Evolutionary conservation across 1,140 invertebrate genomes (phyloP), one percentile per base, ranked within the genome.

Genomic region (Papilio xuthus): DNA sequence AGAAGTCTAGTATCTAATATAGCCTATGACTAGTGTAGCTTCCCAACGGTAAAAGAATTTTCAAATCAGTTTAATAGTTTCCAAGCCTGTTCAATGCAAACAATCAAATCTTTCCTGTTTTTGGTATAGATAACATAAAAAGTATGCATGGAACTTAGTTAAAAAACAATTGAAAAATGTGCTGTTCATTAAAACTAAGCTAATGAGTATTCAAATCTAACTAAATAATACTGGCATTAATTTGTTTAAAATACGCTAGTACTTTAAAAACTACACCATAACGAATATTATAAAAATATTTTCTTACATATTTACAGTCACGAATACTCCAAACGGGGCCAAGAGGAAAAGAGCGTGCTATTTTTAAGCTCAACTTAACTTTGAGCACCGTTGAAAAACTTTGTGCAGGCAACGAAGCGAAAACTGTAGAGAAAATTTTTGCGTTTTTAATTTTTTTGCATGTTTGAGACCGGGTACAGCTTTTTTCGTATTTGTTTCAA

Each of bases 261-360:
- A 53, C 18, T 53, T 60, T 26, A 26, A 23, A 26, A 13, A 26
- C 20, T 4, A 60, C 13, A 60, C n/a, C 2, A n/a, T 60, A 60
- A 60, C 10, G 12, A 37, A 37, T 1, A 60, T 3, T 60, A 26
- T 2, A 60, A 26, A 6, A 26, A 60, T 60, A 60, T 60, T 26
- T 60, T 12, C 20, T 60, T 60, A 12, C 50, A 7, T 60, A 67
- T 67, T 67, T 67, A 67, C 60, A 67, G 50, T 53, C 12, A 18
- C 23, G 26, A 67, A 67, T 67, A 67, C 26, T 67, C 26, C 23
- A 32, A 67, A 67, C 23, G 26, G 26, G 60, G 60, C 60, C 23
- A 67, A 67, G 60, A 67, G 60, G 60, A 67, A 67, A 67, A 67
- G 60, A 67, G 60, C 60, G 60, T 28, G 60, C 60, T 67, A 67